These are phyloP conservation scores for Sebastes trivittatus DNA, from an alignment of 2,797 vertebrate species.

Conservation along the genomic window DNA sequence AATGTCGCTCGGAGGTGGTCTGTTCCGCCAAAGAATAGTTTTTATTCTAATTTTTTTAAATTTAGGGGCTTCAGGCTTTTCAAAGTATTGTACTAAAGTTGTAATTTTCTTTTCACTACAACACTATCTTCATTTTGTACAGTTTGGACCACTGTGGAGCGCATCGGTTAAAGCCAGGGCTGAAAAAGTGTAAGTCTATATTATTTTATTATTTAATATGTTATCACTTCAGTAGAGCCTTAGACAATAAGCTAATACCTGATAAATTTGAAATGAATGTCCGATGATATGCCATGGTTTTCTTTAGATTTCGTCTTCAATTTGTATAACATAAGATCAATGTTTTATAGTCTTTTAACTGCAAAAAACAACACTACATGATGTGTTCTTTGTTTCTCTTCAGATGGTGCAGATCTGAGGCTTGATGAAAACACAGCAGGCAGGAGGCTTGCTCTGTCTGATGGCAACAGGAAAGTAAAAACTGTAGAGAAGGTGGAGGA, in stretches of 20 bases:
- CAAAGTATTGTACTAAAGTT: neutral
- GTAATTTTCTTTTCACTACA: neutral
- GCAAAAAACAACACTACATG: neutral
- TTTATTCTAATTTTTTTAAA: neutral
- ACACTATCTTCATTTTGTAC: neutral
- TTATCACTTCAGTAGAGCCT: neutral
- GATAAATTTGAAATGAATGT: neutral
- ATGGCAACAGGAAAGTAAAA: neutral
- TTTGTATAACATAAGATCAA: neutral
- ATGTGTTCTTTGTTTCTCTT: neutral
- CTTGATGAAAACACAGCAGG: constrained; percentile 31
- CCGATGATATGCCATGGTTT: neutral
- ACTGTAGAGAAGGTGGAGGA: neutral
- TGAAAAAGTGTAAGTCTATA: constrained; percentile 56
- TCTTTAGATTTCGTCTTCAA: neutral
- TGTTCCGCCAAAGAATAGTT: neutral
- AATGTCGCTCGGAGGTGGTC: neutral
- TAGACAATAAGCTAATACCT: neutral
- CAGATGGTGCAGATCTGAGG: constrained; percentile 38
- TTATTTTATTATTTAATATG: neutral
- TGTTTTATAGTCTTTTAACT: neutral
- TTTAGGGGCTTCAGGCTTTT: neutral
- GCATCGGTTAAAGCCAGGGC: constrained; percentile 45
- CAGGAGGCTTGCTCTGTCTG: constrained; percentile 20
- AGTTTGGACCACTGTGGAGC: constrained; percentile 46